A percentile compares a stretch with the other conserved stretches of the same genome.
phyloP scores from a whole-genome alignment of 2,797 vertebrate genomes.

The Antennarius maculatus region DNA sequence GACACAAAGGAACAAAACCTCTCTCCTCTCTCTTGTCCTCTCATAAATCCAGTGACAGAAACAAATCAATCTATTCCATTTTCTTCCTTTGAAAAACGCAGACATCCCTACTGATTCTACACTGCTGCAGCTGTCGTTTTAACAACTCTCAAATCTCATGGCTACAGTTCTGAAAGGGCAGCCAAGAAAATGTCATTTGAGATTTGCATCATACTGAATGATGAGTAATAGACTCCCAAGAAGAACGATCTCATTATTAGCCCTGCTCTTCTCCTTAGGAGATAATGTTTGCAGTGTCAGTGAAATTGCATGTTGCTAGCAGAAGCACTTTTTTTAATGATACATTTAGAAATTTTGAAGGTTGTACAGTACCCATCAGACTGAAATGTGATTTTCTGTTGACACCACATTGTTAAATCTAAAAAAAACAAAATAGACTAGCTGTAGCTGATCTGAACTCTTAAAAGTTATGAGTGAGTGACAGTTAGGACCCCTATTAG shows the following conservation, averaged over 20 bases:
- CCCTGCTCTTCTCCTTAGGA: constrained; percentile 10
- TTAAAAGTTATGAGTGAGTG: constrained; percentile 31
- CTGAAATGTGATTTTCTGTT: background rate
- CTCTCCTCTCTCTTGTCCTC: background rate
- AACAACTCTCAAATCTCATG: constrained; percentile 13
- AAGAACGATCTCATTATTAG: constrained; percentile 10
- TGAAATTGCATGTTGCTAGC: background rate
- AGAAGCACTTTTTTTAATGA: background rate
- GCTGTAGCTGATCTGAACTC: constrained; percentile 3
- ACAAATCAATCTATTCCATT: constrained; percentile 7
- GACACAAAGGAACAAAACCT: background rate
- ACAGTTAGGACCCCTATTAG: constrained; percentile 16
- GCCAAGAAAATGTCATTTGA: constrained; percentile 14
- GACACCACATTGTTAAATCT: constrained; percentile 22
- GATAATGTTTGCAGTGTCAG: background rate
- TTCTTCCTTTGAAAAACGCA: constrained; percentile 3
- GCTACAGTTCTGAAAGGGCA: background rate
- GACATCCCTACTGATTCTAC: background rate
- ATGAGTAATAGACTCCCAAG: constrained; percentile 16
- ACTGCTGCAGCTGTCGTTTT: constrained; percentile 14
- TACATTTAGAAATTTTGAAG: background rate
- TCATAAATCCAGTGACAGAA: background rate
- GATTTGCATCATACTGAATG: constrained; percentile 14
- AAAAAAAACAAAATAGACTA: background rate
- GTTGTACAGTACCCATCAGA: background rate